Evolutionary conservation across 2,113 vertebrate species (phyloP).

Genomic region (Pluvialis apricaria): DNA sequence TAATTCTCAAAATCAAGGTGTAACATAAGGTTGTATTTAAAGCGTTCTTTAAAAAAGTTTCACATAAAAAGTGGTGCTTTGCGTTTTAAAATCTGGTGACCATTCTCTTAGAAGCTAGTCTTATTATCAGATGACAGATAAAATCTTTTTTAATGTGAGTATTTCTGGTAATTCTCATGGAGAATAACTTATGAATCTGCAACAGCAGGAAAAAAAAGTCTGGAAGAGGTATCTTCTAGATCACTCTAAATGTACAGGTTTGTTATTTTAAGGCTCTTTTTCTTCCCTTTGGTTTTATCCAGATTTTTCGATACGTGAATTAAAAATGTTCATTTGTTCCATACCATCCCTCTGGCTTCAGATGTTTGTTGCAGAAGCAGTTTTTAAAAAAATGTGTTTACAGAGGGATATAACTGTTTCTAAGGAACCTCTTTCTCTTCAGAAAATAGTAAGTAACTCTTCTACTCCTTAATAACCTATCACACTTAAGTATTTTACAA

Average conservation of each 20-base stretch:
- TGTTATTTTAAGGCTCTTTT: not conserved
- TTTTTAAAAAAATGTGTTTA: conserved; percentile 84
- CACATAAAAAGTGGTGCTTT: not conserved
- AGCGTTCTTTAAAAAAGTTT: not conserved
- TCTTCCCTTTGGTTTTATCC: not conserved
- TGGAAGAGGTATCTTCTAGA: not conserved
- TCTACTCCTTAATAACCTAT: not conserved
- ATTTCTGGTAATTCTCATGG: not conserved
- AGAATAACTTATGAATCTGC: not conserved
- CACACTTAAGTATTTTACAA: not conserved
- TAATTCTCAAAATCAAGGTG: not conserved
- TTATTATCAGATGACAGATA: not conserved
- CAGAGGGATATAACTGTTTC: conserved; percentile 68
- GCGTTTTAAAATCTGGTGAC: not conserved
- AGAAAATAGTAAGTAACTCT: conserved; percentile 81
- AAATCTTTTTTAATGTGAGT: not conserved
- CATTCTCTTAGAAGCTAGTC: not conserved
- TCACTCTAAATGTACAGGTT: not conserved
- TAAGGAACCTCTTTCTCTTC: conserved; percentile 80
- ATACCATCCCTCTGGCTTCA: conserved; percentile 84
- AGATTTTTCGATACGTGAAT: conserved; percentile 77
- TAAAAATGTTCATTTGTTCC: conserved; percentile 79
- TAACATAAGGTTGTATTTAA: not conserved
- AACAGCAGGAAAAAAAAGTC: not conserved
- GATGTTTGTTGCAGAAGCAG: conserved; percentile 84